A percentile compares a stretch with the other conserved stretches of the same genome.
phyloP scores from a whole-genome alignment of 1,140 invertebrate genomes.

The Euglossa dilemma region DNA sequence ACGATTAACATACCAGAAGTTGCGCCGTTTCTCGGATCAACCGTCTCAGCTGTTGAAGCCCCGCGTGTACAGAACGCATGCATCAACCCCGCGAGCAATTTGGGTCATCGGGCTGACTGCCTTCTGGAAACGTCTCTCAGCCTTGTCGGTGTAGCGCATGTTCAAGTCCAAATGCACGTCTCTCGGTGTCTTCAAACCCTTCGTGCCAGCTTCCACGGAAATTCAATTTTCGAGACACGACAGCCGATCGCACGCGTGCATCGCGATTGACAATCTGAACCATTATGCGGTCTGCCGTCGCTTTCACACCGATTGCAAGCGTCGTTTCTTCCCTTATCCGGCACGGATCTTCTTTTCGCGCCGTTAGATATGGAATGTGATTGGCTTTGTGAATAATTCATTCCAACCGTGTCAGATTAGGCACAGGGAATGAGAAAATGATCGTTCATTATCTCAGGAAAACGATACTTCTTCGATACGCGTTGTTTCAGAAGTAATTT shows the following conservation, averaged over 20 bases:
- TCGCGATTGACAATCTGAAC: background rate
- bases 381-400: no score
- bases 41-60: slow-evolving; percentile 20
- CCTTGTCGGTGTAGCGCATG: no score
- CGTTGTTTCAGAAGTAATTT: no score
- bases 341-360: background rate
- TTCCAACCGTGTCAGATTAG: no score
- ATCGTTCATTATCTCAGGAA: no score
- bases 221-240: slow-evolving; percentile 19
- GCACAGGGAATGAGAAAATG: no score
- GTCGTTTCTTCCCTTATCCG: background rate
- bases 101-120: slow-evolving; percentile 45
- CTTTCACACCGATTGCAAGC: background rate
- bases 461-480: no score
- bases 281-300: background rate
- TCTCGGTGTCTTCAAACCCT: background rate
- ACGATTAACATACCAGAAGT: slow-evolving; percentile 51
- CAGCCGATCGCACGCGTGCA: background rate
- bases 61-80: slow-evolving; percentile 3
- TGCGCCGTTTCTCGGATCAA: slow-evolving; percentile 39
- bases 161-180: background rate
- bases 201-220: background rate
- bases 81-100: slow-evolving; percentile 36
- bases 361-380: background rate
- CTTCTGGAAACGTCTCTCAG: slow-evolving; percentile 3